Percentiles rank a stretch among this genome's conserved stretches.
Evolutionary conservation across 2,797 vertebrate genomes (phyloP).

Genomic region (Phoebastria nigripes): DNA sequence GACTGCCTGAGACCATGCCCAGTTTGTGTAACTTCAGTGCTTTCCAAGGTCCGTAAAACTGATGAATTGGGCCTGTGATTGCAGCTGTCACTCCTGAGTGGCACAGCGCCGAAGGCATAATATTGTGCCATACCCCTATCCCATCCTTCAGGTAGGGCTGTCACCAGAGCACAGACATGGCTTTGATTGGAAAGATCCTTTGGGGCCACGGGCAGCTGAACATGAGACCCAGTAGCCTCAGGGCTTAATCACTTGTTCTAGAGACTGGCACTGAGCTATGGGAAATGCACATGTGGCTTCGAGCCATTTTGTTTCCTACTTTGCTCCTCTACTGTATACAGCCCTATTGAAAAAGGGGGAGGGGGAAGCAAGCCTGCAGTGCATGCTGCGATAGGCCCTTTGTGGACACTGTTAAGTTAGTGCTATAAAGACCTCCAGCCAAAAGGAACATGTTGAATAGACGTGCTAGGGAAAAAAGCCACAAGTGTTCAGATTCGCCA

Average conservation of each 20-base stretch:
- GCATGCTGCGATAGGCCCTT: not conserved
- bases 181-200: not conserved
- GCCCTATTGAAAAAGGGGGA: not conserved
- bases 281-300: constrained; percentile 49
- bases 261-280: constrained; percentile 29
- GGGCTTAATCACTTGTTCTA: not conserved
- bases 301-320: constrained; percentile 31
- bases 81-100: not conserved
- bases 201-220: not conserved
- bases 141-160: not conserved
- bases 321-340: not conserved
- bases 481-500: not conserved
- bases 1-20: not conserved
- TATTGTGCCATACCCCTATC: not conserved
- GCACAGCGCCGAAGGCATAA: not conserved
- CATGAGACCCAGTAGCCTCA: not conserved
- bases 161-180: not conserved
- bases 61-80: not conserved
- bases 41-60: not conserved
- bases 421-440: not conserved
- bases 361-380: not conserved
- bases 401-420: not conserved
- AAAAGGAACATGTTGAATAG: constrained; percentile 25
- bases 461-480: not conserved
- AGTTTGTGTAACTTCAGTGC: not conserved